Evolutionary conservation across 2,113 vertebrate genomes (phyloP).

Genomic region (Plecturocebus donacophilus): DNA sequence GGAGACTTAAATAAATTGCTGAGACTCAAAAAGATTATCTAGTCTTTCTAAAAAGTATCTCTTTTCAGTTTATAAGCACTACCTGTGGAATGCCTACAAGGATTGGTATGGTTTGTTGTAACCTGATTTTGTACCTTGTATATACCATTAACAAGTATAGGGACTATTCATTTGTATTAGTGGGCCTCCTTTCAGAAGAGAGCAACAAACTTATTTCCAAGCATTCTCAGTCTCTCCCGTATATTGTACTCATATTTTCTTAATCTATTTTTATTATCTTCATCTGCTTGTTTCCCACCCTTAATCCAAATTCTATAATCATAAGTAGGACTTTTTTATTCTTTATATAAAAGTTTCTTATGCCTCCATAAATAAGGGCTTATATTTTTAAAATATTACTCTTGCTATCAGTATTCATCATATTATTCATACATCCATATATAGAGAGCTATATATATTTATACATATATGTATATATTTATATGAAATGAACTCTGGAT

Average conservation of each 20-base stretch:
- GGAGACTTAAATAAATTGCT: neutral
- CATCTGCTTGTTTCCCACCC: neutral
- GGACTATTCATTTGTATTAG: neutral
- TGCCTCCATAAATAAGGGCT: neutral
- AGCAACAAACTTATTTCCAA: neutral
- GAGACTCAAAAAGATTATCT: neutral
- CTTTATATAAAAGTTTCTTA: too few relatives aligned
- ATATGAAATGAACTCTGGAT: neutral
- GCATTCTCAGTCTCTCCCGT: neutral
- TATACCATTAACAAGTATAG: neutral
- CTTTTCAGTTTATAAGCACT: neutral
- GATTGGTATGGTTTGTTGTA: neutral
- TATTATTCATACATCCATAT: neutral
- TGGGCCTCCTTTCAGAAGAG: neutral
- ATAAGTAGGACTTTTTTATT: neutral
- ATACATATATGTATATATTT: neutral
- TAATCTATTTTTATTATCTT: neutral
- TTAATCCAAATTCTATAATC: neutral
- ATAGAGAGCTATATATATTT: neutral
- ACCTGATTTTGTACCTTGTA: neutral
- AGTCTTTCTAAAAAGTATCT: neutral
- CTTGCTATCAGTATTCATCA: neutral
- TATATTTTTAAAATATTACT: neutral
- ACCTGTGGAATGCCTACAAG: neutral
- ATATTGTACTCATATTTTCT: neutral